Evolutionary conservation across 2,888 invertebrate species (phyloP).

Genomic region (Geotrupes spiniger): DNA sequence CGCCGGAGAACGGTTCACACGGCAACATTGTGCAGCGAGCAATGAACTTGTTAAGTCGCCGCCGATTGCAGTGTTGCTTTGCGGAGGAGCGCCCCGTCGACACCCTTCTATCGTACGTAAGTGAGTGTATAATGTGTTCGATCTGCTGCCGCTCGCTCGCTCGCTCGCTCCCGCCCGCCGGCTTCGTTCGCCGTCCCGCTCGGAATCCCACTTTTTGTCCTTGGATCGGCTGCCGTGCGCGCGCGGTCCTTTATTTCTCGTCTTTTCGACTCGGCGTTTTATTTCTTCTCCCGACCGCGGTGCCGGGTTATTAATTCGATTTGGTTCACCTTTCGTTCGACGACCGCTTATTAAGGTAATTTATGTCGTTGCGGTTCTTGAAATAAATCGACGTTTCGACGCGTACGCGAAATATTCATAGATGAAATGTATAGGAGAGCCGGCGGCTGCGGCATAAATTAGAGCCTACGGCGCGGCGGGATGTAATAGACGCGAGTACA

Average conservation of each 20-base stretch:
- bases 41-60: conserved; percentile 40
- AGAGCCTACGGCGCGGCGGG: too few relatives aligned
- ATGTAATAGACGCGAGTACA: too few relatives aligned
- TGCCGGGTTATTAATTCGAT: too few relatives aligned
- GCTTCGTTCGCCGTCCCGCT: conserved; percentile 4
- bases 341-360: too few relatives aligned
- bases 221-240: conserved; percentile 6
- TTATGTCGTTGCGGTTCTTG: too few relatives aligned
- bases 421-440: too few relatives aligned
- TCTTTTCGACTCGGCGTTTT: background rate
- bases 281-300: background rate
- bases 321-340: too few relatives aligned
- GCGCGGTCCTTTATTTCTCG: too few relatives aligned
- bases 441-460: too few relatives aligned
- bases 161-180: background rate
- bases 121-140: too few relatives aligned
- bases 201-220: conserved; percentile 18
- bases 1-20: conserved; percentile 38
- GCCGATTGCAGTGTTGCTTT: background rate
- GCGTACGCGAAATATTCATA: too few relatives aligned
- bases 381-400: too few relatives aligned
- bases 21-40: conserved; percentile 44
- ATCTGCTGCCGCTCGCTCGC: background rate
- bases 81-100: background rate
- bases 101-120: background rate